A percentile compares a stretch with the other conserved stretches of the same genome.
Conservation (phyloP, 2,797 vertebrate species). For the Danio aesculapii region DNA sequence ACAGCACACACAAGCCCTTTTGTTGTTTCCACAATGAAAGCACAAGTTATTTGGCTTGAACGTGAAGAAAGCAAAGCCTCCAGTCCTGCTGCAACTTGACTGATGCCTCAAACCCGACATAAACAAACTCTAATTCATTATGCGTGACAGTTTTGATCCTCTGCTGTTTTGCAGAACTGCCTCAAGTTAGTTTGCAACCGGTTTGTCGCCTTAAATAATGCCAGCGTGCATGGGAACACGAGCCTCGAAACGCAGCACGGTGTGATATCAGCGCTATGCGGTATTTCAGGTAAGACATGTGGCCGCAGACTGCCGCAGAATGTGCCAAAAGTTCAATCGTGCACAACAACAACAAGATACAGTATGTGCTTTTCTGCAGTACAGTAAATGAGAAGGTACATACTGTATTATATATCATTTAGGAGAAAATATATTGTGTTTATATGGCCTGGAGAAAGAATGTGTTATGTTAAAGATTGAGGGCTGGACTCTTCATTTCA, state of each 20-base stretch:
- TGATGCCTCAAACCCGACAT: constrained; percentile 9
- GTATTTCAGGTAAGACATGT: constrained; percentile 32
- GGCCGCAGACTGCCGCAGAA: background rate
- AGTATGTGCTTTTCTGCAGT: background rate
- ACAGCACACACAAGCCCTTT: background rate
- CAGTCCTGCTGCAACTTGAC: background rate
- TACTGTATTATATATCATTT: background rate
- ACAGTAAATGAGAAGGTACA: background rate
- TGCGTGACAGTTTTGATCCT: constrained; percentile 20
- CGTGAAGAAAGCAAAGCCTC: background rate
- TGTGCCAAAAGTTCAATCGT: background rate
- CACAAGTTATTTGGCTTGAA: background rate
- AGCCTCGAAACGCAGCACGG: background rate
- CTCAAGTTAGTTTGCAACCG: constrained; percentile 11
- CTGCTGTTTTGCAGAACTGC: background rate
- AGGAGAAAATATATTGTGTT: background rate
- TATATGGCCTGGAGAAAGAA: background rate
- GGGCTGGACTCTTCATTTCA: background rate
- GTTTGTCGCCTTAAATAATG: constrained; percentile 22
- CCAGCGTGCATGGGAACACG: background rate
- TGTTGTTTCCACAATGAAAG: background rate
- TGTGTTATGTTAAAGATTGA: background rate
- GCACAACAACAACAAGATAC: background rate
- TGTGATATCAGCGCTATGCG: constrained; percentile 26
- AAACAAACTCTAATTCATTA: constrained; percentile 17